These are phyloP conservation scores for Cacatua alba DNA, from an alignment of 2,113 vertebrate genomes.

Conservation along the genomic window DNA sequence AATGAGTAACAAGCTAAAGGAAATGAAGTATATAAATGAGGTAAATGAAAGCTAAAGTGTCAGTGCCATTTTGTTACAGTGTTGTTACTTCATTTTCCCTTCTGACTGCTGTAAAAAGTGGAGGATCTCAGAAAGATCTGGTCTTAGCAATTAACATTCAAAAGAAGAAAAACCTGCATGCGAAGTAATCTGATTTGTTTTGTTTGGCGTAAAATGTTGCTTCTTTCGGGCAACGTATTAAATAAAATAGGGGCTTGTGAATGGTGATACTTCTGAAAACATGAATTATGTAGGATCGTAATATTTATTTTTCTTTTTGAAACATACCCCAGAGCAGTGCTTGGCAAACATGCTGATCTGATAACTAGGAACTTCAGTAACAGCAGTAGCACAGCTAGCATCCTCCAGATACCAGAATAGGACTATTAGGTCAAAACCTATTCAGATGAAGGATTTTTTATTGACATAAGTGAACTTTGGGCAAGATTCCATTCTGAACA, in stretches of 20 bases:
- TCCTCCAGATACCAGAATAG: background rate
- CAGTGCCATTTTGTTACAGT: background rate
- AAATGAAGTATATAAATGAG: background rate
- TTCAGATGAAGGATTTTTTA: background rate
- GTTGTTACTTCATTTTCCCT: background rate
- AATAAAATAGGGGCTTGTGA: background rate
- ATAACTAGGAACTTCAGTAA: background rate
- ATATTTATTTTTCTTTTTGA: slow-evolving; percentile 2
- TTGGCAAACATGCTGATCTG: background rate
- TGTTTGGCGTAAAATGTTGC: background rate
- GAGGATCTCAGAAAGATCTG: background rate
- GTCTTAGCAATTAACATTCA: background rate
- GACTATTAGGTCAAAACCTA: background rate
- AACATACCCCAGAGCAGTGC: background rate
- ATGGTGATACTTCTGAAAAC: background rate
- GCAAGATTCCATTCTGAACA: background rate
- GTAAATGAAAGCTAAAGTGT: background rate
- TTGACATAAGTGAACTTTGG: background rate
- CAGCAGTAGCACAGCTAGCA: background rate
- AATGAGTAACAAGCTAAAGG: background rate
- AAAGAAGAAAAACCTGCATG: background rate
- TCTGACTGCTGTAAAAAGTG: background rate
- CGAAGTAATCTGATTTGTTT: background rate
- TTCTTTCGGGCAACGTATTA: background rate
- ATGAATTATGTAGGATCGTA: background rate